Base-by-base conservation (phyloP, 2,113 vertebrate genomes). In the Apistogramma diplotaenia region DNA sequence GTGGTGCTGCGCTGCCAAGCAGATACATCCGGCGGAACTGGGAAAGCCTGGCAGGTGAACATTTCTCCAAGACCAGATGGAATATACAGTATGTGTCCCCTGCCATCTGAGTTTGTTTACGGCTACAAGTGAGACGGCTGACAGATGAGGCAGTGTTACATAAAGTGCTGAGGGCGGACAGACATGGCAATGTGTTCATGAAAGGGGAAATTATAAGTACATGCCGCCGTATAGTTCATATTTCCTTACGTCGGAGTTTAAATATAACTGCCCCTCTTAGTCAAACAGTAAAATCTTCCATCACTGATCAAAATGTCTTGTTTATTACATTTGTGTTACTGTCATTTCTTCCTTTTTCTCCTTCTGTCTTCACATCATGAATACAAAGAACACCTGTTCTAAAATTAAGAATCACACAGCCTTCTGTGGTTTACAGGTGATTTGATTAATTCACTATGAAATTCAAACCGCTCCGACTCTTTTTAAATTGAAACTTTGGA, bases 41-140 rank as follows among this genome's bases (percentile, higher is more conserved):
- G 87, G 85, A 84, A 87, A 92, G 78, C 79, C 87, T 89, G 91
- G 85, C 92, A 93, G 86, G 89, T 91, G 87, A 71, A 84, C 7
- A 51, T 65, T 89, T 87, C 77, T 85, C 71, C 82, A 37, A 72
- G 76, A 56, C 71, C 78, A 89, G 82, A 91, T 81, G 87, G 71
- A 93, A 92, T 81, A 83, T 77, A 85, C 49, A 76, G 71, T 33
- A 13, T 58, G 67, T 72, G 76, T 76, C 25, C 76, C 53, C 81
- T 23, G 85, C 83, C 79, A 83, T 86, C 76, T 54, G 67, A 88
- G 73, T 62, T 74, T 81, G 89, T 89, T 83, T 87, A 81, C 60
- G 27, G 74, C 78, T 78, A 58, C 29, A 40, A 73, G 51, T 31
- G 51, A 82, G 75, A 61, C 55, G n/a, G 27, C 33, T 16, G 55